Percentiles rank a stretch among this genome's conserved stretches.
phyloP scores from a whole-genome alignment of 2,888 invertebrate species.

The Rutpela maculata region DNA sequence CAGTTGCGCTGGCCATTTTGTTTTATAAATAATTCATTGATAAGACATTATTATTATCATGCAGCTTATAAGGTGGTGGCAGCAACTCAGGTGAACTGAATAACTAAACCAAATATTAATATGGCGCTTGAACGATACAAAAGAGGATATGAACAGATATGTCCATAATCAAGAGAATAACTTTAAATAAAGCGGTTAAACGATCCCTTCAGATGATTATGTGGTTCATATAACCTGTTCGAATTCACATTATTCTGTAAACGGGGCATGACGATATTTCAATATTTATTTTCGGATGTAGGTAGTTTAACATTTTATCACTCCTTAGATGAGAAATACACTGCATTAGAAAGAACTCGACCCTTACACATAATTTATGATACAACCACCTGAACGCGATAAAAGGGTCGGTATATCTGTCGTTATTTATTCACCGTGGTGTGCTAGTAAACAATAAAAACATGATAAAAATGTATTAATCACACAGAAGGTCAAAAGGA shows the following conservation, averaged over 20 bases:
- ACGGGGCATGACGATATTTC: neutral
- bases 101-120: neutral
- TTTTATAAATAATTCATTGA: too few relatives aligned
- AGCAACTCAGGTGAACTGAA: neutral
- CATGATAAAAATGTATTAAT: neutral
- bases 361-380: slow-evolving; percentile 1
- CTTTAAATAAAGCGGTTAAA: neutral
- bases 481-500: neutral
- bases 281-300: neutral
- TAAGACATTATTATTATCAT: too few relatives aligned
- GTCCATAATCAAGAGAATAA: neutral
- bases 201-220: neutral
- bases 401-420: slow-evolving; percentile 2
- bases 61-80: neutral
- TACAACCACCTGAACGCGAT: slow-evolving; percentile 1
- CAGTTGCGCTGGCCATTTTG: too few relatives aligned
- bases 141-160: neutral
- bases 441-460: neutral
- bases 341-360: slow-evolving; percentile 1
- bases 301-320: neutral
- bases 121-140: neutral
- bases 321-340: neutral
- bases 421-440: neutral
- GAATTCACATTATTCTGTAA: neutral
- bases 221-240: neutral